Conservation (phyloP, 2,888 invertebrate genomes). For the Dicyrtomina minuta region DNA sequence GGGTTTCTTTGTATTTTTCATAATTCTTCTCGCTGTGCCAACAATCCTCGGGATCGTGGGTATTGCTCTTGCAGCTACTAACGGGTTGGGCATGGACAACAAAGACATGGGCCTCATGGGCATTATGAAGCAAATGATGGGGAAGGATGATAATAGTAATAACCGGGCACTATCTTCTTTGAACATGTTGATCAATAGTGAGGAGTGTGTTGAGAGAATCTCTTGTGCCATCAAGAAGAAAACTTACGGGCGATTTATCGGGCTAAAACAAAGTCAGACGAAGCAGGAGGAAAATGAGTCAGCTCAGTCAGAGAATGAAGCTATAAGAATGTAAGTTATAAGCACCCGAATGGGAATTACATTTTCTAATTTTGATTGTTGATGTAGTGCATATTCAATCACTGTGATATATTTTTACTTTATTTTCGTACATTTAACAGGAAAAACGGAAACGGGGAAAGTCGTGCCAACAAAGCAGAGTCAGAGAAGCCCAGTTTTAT, state of each 20-base stretch:
- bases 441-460: not conserved
- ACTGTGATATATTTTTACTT: too few relatives aligned
- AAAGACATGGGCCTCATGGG: not conserved
- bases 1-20: conserved; percentile 16
- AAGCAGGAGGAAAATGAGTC: too few relatives aligned
- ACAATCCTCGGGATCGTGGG: conserved; percentile 2
- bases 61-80: conserved; percentile 2
- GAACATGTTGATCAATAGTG: conserved; percentile 7
- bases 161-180: not conserved
- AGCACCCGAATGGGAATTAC: too few relatives aligned
- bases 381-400: too few relatives aligned
- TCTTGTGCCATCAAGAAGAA: conserved; percentile 15
- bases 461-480: not conserved
- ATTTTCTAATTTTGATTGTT: too few relatives aligned
- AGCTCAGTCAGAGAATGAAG: not conserved
- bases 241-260: not conserved
- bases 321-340: not conserved
- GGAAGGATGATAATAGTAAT: not conserved
- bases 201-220: conserved; percentile 22
- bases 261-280: too few relatives aligned
- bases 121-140: not conserved
- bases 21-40: conserved; percentile 11
- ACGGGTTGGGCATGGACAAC: not conserved
- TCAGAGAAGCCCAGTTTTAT: not conserved
- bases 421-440: too few relatives aligned